Base-by-base conservation (phyloP, 2,888 invertebrate species). In the Rhagonycha fulva region DNA sequence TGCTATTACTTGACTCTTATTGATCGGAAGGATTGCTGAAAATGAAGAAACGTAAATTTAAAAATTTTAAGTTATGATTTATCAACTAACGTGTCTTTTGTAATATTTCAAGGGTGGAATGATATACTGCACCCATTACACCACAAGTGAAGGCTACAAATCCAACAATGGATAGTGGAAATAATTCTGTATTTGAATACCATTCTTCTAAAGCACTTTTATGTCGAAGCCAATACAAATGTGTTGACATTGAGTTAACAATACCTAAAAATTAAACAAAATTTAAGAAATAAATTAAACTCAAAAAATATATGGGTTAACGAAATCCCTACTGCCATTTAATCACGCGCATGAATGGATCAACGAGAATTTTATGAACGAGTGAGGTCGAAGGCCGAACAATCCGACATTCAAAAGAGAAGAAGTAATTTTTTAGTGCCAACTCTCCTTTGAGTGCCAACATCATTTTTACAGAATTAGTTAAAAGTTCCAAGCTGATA, bases 131-230 rank as follows among this genome's bases (percentile, higher is more conserved):
- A 24, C 89, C 85, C 2, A 89, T 89, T 3, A 84, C 75, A 10
- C 90, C 90, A 3, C 89, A 83, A 3, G 90, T 87, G 78, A 89
- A 89, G 14, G 89, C 89, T 62, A 89, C 82, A 77, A 90, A 89
- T 1, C 89, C 90, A 80, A 90, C 87, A 78, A 89, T 88, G 23
- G 89, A 89, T 3, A 90, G 87, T 78, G 89, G 89, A 75, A 88
- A 87, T 47, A 91, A 82, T 2, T 88, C 87, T 80, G 88, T 88
- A 66, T 88, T 85, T 4, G 89, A 89, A 82, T 91, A 91, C 86
- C 90, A 90, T 1, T 89, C 88, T 78, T 89, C 88, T 12, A 91
- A 76, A 70, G 72, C 77, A 63, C 82, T 79, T 77, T 79, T 81
- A 67, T 78, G 75, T 67, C 82, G 79, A 30, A 85, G 74, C 78